Evolutionary conservation across 2,797 vertebrate genomes (phyloP).

Genomic region (Tamandua tetradactyla): DNA sequence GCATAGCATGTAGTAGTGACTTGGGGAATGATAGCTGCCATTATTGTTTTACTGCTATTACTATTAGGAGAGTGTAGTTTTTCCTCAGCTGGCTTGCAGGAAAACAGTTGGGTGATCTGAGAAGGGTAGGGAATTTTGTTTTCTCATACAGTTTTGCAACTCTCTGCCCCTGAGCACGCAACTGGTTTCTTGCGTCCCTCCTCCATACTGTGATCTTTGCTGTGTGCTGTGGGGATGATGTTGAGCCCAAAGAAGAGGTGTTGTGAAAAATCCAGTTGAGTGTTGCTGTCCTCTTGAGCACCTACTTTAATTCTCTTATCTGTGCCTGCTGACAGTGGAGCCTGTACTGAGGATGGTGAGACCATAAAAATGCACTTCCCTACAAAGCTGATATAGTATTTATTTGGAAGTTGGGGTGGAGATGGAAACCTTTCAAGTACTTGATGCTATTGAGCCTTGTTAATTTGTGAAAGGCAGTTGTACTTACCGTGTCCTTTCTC

Average conservation of each 20-base stretch:
- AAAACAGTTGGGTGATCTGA: background rate
- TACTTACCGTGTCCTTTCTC: background rate
- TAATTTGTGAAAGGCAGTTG: slow-evolving; percentile 68
- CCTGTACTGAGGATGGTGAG: background rate
- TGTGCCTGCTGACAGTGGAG: background rate
- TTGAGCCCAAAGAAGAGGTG: background rate
- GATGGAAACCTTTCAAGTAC: slow-evolving; percentile 45
- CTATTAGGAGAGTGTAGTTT: background rate
- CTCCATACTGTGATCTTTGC: background rate
- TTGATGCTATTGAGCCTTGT: slow-evolving; percentile 63
- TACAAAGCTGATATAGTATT: background rate
- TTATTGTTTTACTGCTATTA: background rate
- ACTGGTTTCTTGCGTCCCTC: background rate
- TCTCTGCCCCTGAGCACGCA: background rate
- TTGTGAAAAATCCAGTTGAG: background rate
- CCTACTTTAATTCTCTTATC: background rate
- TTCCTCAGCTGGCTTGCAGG: background rate
- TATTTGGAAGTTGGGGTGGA: slow-evolving; percentile 25
- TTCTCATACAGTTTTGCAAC: background rate
- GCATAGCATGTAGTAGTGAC: background rate
- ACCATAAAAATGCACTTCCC: slow-evolving; percentile 23
- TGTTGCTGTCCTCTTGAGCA: background rate
- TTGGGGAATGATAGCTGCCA: background rate
- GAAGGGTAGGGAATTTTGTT: background rate
- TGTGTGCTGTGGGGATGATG: slow-evolving; percentile 9